Base-by-base conservation (phyloP, 2,888 invertebrate genomes). In the Caenorhabditis sp. region DNA sequence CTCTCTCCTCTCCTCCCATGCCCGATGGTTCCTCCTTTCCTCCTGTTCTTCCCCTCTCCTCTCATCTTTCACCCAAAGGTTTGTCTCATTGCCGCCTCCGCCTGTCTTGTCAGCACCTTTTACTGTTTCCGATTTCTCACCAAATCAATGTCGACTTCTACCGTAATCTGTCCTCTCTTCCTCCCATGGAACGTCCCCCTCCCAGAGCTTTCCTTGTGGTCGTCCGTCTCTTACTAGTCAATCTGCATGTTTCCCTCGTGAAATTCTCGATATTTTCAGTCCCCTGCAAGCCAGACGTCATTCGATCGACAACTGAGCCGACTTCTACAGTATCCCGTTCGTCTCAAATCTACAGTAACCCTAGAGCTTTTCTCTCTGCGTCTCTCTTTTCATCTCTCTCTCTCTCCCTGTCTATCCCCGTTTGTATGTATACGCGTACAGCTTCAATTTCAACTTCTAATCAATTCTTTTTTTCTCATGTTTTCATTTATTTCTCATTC, bases 251-350 rank as follows among this genome's bases (percentile, higher is more conserved):
- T 1, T 24, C 20, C 24, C 35, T 18, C 37, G 13, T 26, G 9
- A 56, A n/a, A 51, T 15, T 9, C 24, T 22, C 1, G 0, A 37
- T 51, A 11, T 62, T 84, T 85, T 79, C 83, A 85, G 85, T 69
- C 85, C 85, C 28, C 78, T 85, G 44, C 80, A 80, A 79, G 85
- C 85, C 26, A 71, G 85, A 67, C 85, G 85, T 40, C 85, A 85
- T 64, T 85, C 85, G 13, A 80, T 85, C 65, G 85, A 85, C 40
- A 85, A 84, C 50, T 84, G 60, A 58, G 3, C 51, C 6, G 2
- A n/a, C 13, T 11, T 3, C 51, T 51, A 51, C 51, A 8, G 24
- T 51, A 51, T 11, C 13, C 51, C 51, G n/a, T n/a, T n/a, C n/a
- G 13, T 50, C 50, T 22, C 53, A 8, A n/a, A n/a, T 5, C 26